Base-by-base conservation (phyloP, 2,888 invertebrate genomes). In the Vanessa cardui region DNA sequence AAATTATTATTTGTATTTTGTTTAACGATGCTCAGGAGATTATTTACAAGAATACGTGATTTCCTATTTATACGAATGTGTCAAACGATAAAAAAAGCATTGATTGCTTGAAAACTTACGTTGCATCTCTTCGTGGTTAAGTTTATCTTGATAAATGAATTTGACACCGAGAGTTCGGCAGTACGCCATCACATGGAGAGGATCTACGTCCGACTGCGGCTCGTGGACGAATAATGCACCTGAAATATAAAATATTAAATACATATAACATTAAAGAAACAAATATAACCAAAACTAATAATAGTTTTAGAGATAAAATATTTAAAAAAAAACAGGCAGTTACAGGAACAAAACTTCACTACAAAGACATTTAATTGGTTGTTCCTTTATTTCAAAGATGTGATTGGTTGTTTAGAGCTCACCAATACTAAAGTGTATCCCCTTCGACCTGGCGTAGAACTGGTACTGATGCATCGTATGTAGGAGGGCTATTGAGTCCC, bases 401-500 rank as follows among this genome's bases (percentile, higher is more conserved):
- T 12, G 39, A 12, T 45, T 39, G 33, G 26, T 12, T 21, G 63
- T 31, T 21, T 49, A 45, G 1, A 33, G 26, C 85, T 72, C 64
- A 93, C 93, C 93, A 80, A 95, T 93, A 74, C 94, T 94, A 83
- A 98, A 98, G 75, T 95, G 93, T 52, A 97, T 94, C 16, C 96
- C 97, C 83, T 96, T 95, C 1, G 95, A 94, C 66, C 95, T 91
- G 6, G 95, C 94, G 79, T 96, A 96, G 84, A 95, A 96, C 89
- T 97, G 96, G 85, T 97, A 97, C 83, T 98, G 97, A 64, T 96
- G 95, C 78, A 98, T 89, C 0, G 96, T 95, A 83, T 98, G 98
- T 0, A 98, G 90, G 12, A 98, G 90, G 0, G 96, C 96, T n/a
- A 98, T 88, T 0, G 98, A 98, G 80, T 97, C 96, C 74, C 96